Base-by-base conservation (phyloP, 2,113 vertebrate species). In the Tamias sibiricus region DNA sequence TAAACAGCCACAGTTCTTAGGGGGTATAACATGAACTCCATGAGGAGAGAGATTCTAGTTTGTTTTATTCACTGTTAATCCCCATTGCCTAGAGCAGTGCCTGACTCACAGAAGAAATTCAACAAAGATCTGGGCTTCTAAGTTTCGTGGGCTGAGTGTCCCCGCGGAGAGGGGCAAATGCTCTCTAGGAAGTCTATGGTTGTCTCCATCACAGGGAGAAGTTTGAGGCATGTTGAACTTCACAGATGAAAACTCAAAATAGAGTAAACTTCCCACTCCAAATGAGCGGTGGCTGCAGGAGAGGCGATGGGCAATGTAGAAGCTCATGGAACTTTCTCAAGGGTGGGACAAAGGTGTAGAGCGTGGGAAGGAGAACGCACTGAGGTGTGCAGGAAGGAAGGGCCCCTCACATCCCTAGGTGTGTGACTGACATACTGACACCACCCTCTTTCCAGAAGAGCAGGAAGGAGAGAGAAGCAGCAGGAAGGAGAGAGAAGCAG, bases 61-160 rank as follows among this genome's bases (percentile, higher is more conserved):
- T 8, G 0, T 64, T 91, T 47, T 93, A 57, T 80, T 91, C 37
- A 85, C 68, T 16, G n/a, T 37, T 71, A 32, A 76, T 76, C 20
- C 8, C 17, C 35, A n/a, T 24, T 32, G 12, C 11, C 72, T 64
- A 84, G 32, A 88, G 64, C 14, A 82, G 28, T 68, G 28, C 64
- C 28, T 79, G 74, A 54, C 16, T 81, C 35, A 69, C 57, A 91
- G 30, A 89, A 77, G 44, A 91, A 85, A 87, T 32, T 74, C 47
- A 40, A 32, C 32, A 76, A 37, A 90, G 24, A 74, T 32, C 69
- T 66, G 62, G 24, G 54, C 42, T 26, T 59, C 19, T 19, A 57
- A 16, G 24, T 13, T 6, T 57, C 57, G 5, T 13, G 20, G 37
- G 52, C 17, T 32, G 2, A 6, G 35, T 1, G 11, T 0, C 52